These are phyloP conservation scores for Uropetala carovei DNA, from an alignment of 2,888 invertebrate species.

Conservation along the genomic window DNA sequence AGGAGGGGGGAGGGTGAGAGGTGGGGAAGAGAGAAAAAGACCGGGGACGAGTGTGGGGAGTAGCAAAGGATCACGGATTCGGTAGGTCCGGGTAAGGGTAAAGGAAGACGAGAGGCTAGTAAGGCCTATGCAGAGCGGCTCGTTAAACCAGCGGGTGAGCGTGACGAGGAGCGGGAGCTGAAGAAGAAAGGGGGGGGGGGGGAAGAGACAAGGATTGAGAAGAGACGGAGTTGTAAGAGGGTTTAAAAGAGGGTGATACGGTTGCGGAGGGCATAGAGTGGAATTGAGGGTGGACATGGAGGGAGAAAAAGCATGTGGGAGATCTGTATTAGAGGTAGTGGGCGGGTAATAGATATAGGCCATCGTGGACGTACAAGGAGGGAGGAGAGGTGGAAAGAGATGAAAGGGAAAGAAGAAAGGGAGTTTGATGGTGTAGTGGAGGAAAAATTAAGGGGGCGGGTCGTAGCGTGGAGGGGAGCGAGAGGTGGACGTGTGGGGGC, in stretches of 20 bases:
- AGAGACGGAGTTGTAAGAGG: background rate
- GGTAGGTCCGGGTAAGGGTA: background rate
- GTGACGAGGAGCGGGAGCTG: too few species aligned
- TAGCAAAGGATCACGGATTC: background rate
- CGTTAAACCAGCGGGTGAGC: too few species aligned
- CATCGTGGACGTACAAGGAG: background rate
- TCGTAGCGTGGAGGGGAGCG: background rate
- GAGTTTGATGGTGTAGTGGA: background rate
- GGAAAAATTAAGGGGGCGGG: background rate
- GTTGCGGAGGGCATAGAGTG: background rate
- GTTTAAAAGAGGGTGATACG: background rate
- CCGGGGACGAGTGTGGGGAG: background rate
- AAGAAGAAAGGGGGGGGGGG: too few species aligned
- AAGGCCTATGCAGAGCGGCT: background rate
- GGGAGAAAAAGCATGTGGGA: background rate
- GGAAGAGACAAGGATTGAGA: background rate
- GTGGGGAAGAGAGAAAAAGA: background rate
- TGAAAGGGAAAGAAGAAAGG: background rate
- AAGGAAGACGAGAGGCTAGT: background rate
- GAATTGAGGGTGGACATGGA: background rate
- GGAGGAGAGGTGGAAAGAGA: background rate
- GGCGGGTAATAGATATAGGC: background rate
- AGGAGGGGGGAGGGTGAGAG: background rate
- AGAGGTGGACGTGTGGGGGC: background rate
- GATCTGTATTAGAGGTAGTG: background rate